phyloP scores from a whole-genome alignment of 1,140 invertebrate species.

The Plutomurus gul region DNA sequence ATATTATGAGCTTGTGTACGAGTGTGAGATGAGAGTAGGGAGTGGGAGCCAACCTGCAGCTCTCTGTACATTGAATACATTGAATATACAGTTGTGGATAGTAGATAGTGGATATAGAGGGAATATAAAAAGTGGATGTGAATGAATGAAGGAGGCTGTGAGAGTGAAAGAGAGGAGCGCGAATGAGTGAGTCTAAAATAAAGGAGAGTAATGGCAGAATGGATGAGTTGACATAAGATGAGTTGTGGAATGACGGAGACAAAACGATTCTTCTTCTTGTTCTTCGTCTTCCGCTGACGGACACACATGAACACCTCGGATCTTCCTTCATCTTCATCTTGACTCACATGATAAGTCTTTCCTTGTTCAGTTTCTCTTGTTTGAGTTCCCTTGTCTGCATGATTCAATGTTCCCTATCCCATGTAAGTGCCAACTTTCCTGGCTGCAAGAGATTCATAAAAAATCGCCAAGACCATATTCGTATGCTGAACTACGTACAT shows the following conservation, averaged over 20 bases:
- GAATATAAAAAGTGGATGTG: no score
- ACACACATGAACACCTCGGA: slow-evolving; percentile 41
- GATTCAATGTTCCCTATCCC: not conserved
- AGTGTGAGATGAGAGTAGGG: no score
- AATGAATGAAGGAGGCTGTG: not conserved
- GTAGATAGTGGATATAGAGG: no score
- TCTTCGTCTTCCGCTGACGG: slow-evolving; percentile 30
- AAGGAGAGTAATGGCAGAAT: not conserved
- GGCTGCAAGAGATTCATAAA: no score
- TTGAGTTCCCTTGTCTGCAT: not conserved
- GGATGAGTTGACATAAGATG: slow-evolving; percentile 23
- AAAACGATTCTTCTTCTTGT: slow-evolving; percentile 37
- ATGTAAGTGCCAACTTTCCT: not conserved
- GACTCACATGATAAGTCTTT: not conserved
- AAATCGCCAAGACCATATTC: no score
- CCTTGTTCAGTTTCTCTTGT: not conserved
- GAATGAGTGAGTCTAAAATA: not conserved
- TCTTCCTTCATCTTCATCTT: slow-evolving; percentile 20
- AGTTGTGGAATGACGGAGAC: slow-evolving; percentile 37
- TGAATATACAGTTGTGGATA: no score
- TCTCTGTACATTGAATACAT: no score
- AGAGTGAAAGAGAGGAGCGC: not conserved
- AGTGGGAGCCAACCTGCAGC: no score
- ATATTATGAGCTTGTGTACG: no score
- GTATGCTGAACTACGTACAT: no score